Evolutionary conservation across 2,113 vertebrate species (phyloP).

Genomic region (Tonatia bakeri): DNA sequence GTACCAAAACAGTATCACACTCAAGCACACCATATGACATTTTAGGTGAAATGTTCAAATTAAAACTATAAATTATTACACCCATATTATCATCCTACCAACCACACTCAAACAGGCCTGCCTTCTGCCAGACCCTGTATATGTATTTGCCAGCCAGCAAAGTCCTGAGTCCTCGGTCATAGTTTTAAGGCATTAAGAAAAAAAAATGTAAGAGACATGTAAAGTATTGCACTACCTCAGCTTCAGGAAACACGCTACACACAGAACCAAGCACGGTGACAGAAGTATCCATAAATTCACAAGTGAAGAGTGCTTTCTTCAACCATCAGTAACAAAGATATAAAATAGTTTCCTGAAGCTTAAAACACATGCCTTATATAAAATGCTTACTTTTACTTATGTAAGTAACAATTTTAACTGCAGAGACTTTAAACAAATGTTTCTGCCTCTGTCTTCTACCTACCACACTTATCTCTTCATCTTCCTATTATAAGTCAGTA

Average conservation of each 20-base stretch:
- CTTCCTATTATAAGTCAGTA: neutral
- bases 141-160: neutral
- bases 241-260: neutral
- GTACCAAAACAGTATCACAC: too few species aligned
- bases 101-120: too few species aligned
- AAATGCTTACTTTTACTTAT: neutral
- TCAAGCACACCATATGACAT: too few species aligned
- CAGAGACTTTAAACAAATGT: conserved; percentile 6
- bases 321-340: neutral
- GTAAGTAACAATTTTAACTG: conserved; percentile 30
- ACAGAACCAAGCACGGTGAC: neutral
- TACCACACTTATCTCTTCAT: neutral
- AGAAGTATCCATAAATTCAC: conserved; percentile 23
- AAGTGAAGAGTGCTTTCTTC: neutral
- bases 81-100: too few species aligned
- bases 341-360: conserved; percentile 14
- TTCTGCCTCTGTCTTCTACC: neutral
- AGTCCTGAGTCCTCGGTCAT: neutral
- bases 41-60: too few species aligned
- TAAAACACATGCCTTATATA: neutral
- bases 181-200: neutral
- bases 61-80: too few species aligned
- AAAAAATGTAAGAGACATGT: neutral
- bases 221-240: neutral
- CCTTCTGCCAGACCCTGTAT: too few species aligned